phyloP scores from a whole-genome alignment of 2,113 vertebrate genomes.

The Limanda limanda region DNA sequence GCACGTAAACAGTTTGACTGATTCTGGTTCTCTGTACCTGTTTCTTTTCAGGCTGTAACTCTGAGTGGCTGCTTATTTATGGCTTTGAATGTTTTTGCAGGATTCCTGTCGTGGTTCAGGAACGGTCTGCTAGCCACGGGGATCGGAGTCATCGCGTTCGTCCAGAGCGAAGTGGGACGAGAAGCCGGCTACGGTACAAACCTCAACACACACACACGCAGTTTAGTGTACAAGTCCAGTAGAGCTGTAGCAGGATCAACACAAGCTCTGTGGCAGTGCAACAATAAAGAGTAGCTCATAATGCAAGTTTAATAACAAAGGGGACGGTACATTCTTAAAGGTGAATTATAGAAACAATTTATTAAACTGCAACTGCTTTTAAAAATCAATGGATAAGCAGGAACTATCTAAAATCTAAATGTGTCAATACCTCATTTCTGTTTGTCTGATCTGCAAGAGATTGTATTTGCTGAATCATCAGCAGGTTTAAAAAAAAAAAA shows the following conservation, averaged over 20 bases:
- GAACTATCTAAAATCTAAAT: not conserved
- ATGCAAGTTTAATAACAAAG: not conserved
- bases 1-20: not conserved
- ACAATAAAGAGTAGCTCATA: not conserved
- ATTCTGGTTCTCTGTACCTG: not conserved
- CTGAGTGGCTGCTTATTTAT: constrained; percentile 1
- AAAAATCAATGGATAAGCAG: too few relatives aligned
- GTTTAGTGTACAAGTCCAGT: not conserved
- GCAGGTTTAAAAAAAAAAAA: not conserved
- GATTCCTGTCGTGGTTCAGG: constrained; percentile 92
- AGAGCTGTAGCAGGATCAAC: not conserved
- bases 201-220: not conserved
- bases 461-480: constrained; percentile 12
- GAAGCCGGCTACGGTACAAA: constrained; percentile 89
- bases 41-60: not conserved
- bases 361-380: too few relatives aligned
- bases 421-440: not conserved
- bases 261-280: not conserved
- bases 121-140: constrained; percentile 90
- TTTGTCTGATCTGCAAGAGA: constrained; percentile 12
- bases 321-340: not conserved
- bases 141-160: constrained; percentile 90
- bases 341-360: not conserved
- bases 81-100: constrained; percentile 69
- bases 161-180: constrained; percentile 89